Conservation (phyloP, 2,888 invertebrate genomes). For the Craniophora ligustri region DNA sequence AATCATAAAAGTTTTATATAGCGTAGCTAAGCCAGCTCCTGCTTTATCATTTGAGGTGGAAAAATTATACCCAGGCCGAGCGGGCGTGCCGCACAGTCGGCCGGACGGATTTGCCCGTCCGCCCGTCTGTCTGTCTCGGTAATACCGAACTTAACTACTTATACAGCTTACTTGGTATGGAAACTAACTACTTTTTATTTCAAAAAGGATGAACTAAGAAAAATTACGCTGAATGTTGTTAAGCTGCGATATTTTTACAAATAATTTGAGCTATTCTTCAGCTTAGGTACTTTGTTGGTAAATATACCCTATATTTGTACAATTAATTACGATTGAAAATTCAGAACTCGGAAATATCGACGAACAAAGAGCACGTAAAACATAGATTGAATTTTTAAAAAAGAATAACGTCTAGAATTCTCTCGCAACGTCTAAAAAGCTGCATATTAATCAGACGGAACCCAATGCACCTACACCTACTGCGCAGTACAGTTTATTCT, state of each 20-base stretch:
- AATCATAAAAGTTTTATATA: conserved; percentile 46
- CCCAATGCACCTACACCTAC: conserved; percentile 34
- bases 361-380: conserved; percentile 14
- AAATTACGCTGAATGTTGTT: background rate
- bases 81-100: conserved; percentile 68
- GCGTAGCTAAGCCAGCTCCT: conserved; percentile 27
- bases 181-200: conserved; percentile 26
- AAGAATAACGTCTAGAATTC: conserved; percentile 16
- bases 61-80: conserved; percentile 52
- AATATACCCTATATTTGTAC: background rate
- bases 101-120: conserved; percentile 66
- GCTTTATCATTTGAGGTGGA: conserved; percentile 53
- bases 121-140: conserved; percentile 54
- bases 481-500: conserved; percentile 21
- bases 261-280: background rate
- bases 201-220: too few relatives aligned
- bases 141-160: conserved; percentile 63
- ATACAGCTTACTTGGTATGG: conserved; percentile 46
- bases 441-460: conserved; percentile 51
- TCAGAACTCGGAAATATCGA: background rate
- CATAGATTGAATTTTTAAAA: conserved; percentile 5
- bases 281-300: too few relatives aligned
- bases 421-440: conserved; percentile 26
- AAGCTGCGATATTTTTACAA: too few relatives aligned
- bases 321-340: background rate